These are phyloP conservation scores for Leptinotarsa rubiginosa DNA, from an alignment of 2,888 invertebrate genomes.

Conservation along the genomic window DNA sequence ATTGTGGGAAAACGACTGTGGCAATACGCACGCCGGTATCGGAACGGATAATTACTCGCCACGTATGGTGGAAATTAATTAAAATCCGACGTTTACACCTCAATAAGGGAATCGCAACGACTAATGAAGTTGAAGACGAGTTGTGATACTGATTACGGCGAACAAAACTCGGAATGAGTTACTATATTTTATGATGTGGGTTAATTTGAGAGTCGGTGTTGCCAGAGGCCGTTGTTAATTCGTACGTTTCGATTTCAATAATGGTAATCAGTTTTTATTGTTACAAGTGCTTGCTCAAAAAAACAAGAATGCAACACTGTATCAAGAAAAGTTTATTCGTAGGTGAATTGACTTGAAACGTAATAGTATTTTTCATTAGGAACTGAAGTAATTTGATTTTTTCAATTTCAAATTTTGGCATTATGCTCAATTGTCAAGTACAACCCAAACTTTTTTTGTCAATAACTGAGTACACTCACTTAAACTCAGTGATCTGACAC, in stretches of 20 bases:
- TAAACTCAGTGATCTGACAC: no score
- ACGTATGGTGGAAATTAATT: conserved; percentile 21
- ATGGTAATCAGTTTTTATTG: neutral
- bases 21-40: conserved; percentile 7
- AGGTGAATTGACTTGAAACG: no score
- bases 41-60: conserved; percentile 19
- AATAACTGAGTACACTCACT: no score
- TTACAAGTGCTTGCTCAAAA: no score
- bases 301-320: no score
- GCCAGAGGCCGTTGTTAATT: neutral
- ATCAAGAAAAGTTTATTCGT: no score
- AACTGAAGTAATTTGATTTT: no score
- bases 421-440: no score
- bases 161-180: neutral
- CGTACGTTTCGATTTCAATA: neutral
- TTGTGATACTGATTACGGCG: conserved; percentile 9
- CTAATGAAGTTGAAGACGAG: conserved; percentile 16
- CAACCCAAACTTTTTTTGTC: no score
- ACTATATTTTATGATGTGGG: neutral
- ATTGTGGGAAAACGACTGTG: conserved; percentile 21
- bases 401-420: no score
- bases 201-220: neutral
- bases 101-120: conserved; percentile 22
- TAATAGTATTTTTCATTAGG: no score
- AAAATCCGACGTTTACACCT: conserved; percentile 23